Evolutionary conservation across 2,888 invertebrate species (phyloP), one percentile per base, ranked within the genome.

Genomic region (Melipona bicolor): DNA sequence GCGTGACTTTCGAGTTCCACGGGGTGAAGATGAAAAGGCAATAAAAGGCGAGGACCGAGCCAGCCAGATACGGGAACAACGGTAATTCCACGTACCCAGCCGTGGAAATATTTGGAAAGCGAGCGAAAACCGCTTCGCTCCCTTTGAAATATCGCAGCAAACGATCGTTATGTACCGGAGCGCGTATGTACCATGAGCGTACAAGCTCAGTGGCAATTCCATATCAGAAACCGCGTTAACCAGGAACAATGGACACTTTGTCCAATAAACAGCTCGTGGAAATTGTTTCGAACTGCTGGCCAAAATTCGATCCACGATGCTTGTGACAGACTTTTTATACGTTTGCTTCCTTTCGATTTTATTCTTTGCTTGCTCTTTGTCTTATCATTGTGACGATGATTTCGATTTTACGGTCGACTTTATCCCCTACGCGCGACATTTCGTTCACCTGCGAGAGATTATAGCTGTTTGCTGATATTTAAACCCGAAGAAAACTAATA

Each of bases 211-310:
- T 56, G 36, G 71, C 61, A 86, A 80, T 79, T 77, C 80, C 59
- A 62, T 83, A 64, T 69, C 27, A 56, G 49, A 72, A 75, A 77
- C 68, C 70, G 61, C 49, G 65, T 43, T 73, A 77, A 68, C 43
- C 52, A 61, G 56, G 75, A 77, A 86, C 86, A 84, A 87, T 67
- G 78, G 80, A 65, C 72, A 77, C 77, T 77, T 80, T 83, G 86
- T 83, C 62, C 49, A 78, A 80, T 78, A 32, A 71, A 75, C 68
- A 21, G 32, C 27, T 21, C 32, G 32, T 65, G 50, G 43, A 67
- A 72, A 79, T 76, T 52, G 11, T 59, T 49, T 27, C 17, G 27
- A 76, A 75, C 52, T 4, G 32, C 27, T 21, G 43, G 50, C 17
- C 13, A 36, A 36, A 43, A 52, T 24, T 65, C 24, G 15, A 72